A percentile compares a stretch with the other conserved stretches of the same genome.
These are phyloP conservation scores for Rhabdomys pumilio DNA, from an alignment of 2,797 vertebrate genomes.

Conservation along the genomic window DNA sequence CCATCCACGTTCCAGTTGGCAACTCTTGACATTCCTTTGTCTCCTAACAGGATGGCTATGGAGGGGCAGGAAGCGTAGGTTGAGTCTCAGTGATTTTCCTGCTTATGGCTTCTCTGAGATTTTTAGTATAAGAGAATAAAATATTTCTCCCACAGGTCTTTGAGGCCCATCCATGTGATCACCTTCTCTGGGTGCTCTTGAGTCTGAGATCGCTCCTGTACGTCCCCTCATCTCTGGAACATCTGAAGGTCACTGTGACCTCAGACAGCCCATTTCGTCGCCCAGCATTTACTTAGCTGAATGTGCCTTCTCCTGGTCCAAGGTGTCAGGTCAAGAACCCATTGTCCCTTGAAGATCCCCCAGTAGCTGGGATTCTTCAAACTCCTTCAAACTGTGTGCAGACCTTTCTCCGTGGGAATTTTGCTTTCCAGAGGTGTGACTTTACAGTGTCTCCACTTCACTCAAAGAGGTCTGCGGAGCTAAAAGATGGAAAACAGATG, in stretches of 20 bases:
- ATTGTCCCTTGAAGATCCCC: background rate
- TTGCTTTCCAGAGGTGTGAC: slow-evolving; percentile 23
- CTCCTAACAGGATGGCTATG: background rate
- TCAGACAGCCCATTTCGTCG: background rate
- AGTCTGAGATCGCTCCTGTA: background rate
- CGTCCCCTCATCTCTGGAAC: background rate
- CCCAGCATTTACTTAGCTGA: background rate
- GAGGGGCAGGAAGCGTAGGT: background rate
- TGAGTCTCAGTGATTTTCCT: background rate
- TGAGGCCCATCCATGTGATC: background rate
- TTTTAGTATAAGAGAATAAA: background rate
- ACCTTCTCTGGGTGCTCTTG: background rate
- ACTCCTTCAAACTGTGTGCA: background rate
- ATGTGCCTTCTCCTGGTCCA: background rate
- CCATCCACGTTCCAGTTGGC: background rate
- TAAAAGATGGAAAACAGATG: slow-evolving; percentile 48
- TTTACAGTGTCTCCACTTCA: background rate
- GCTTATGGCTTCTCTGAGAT: background rate
- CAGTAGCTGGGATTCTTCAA: background rate
- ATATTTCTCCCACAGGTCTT: background rate
- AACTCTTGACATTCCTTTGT: background rate
- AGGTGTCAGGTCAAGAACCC: background rate
- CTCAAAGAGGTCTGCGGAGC: background rate
- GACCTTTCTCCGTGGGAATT: slow-evolving; percentile 25
- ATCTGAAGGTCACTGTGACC: background rate